These are phyloP conservation scores for Notoglanidium macrostoma DNA, from an alignment of 2,797 vertebrate species.

Conservation along the genomic window DNA sequence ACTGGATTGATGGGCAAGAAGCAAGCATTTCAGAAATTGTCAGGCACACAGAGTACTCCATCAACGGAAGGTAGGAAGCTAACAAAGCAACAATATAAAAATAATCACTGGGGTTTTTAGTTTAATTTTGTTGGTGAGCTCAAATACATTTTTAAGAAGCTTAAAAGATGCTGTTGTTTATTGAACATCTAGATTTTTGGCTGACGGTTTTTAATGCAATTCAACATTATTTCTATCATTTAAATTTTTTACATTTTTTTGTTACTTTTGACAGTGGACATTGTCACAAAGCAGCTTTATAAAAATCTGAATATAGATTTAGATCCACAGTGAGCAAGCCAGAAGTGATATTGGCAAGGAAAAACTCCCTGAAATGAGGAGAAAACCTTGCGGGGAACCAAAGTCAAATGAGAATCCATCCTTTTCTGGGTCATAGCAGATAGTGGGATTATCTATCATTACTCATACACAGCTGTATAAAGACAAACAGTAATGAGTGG, in stretches of 20 bases:
- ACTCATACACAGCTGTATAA: not conserved
- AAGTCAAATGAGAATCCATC: no score
- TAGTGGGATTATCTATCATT: not conserved
- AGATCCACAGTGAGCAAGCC: not conserved
- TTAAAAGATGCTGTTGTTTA: not conserved
- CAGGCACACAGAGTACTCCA: conserved; percentile 29
- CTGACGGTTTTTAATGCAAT: not conserved
- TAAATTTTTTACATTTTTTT: not conserved
- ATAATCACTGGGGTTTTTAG: not conserved
- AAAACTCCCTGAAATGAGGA: not conserved
- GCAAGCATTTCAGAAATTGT: fast-evolving
- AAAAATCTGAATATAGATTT: not conserved
- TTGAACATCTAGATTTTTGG: not conserved
- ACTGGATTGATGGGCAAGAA: conserved; percentile 56
- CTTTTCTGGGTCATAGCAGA: not conserved
- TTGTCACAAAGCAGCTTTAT: not conserved
- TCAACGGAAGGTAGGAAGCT: conserved; percentile 68
- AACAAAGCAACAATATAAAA: not conserved
- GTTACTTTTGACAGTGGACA: not conserved
- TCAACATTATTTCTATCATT: not conserved
- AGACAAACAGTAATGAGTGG: not conserved
- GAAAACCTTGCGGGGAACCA: not conserved
- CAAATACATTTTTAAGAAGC: no score
- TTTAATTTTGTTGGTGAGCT: no score
- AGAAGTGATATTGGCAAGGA: not conserved